Percentiles rank a stretch among this genome's conserved stretches.
Conservation (phyloP, 2,113 vertebrate species). For the Pteronura brasiliensis region DNA sequence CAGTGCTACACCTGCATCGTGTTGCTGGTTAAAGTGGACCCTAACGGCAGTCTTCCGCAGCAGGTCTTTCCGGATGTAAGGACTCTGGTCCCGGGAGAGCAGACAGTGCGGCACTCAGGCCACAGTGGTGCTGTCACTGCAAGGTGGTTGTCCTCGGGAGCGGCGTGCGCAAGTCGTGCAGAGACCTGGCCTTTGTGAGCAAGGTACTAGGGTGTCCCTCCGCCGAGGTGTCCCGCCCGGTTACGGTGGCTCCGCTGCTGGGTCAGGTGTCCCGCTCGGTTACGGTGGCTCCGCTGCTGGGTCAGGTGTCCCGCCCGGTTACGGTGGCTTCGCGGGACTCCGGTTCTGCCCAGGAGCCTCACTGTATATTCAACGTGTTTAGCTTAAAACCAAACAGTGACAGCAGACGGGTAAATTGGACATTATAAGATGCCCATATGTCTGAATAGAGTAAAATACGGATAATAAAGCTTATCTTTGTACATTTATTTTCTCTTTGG, state of each 20-base stretch:
- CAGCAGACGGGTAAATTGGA: neutral
- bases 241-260: neutral
- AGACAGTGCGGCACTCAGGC: slow-evolving; percentile 81
- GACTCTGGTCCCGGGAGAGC: slow-evolving; percentile 77
- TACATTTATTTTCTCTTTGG: neutral
- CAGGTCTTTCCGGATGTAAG: slow-evolving; percentile 84
- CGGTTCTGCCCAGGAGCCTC: accelerated
- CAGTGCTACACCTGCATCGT: neutral
- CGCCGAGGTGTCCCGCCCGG: neutral
- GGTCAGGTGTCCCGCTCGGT: neutral
- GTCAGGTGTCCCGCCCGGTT: neutral
- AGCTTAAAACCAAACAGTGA: neutral
- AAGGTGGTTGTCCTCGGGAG: slow-evolving; percentile 95
- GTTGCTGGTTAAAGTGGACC: accelerated
- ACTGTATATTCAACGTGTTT: accelerated
- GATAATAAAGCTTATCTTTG: neutral
- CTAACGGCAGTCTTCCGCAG: neutral
- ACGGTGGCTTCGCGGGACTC: accelerated
- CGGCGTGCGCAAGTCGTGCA: slow-evolving; percentile 88
- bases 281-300: neutral
- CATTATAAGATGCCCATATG: accelerated
- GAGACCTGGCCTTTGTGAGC: slow-evolving; percentile 83
- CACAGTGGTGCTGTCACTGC: slow-evolving; percentile 92
- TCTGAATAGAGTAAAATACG: neutral
- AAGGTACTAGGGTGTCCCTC: slow-evolving; percentile 76